phyloP scores from a whole-genome alignment of 2,888 invertebrate genomes.

The Pharmacophagus antenor region DNA sequence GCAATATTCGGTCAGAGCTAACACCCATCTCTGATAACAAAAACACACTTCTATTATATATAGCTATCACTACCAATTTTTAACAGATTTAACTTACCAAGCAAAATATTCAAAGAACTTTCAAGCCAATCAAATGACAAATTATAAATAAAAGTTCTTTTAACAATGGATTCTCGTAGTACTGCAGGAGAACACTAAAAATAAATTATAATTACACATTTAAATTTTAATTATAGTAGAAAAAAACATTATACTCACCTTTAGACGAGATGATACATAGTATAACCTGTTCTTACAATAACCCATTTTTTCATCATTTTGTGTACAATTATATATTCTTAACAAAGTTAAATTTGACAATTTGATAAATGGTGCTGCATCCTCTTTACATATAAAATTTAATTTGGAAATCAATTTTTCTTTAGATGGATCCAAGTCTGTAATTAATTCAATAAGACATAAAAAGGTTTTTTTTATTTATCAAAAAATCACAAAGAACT shows the following conservation, averaged over 20 bases:
- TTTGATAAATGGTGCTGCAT: conserved; percentile 77
- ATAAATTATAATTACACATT: conserved; percentile 15
- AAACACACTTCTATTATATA: conserved; percentile 12
- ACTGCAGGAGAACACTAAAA: conserved; percentile 65
- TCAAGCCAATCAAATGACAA: conserved; percentile 79
- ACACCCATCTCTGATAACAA: conserved; percentile 73
- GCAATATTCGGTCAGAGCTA: conserved; percentile 74
- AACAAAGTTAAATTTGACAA: conserved; percentile 59
- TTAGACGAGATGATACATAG: conserved; percentile 73
- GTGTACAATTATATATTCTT: conserved; percentile 54
- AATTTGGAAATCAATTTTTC: conserved; percentile 59
- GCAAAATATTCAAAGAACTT: conserved; percentile 73
- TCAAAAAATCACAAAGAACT: background rate
- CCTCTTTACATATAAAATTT: conserved; percentile 66
- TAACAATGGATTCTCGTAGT: conserved; percentile 70
- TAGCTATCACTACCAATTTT: background rate
- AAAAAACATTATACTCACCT: conserved; percentile 46
- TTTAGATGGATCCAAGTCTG: conserved; percentile 53
- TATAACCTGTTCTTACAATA: conserved; percentile 79
- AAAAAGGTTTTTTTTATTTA: background rate
- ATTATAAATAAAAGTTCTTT: conserved; percentile 77
- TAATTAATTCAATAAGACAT: conserved; percentile 30
- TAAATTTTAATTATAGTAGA: background rate
- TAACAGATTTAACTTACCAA: conserved; percentile 53
- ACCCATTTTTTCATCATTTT: conserved; percentile 61